Evolutionary conservation across 2,888 invertebrate genomes (phyloP).

Genomic region (Archips xylosteana): DNA sequence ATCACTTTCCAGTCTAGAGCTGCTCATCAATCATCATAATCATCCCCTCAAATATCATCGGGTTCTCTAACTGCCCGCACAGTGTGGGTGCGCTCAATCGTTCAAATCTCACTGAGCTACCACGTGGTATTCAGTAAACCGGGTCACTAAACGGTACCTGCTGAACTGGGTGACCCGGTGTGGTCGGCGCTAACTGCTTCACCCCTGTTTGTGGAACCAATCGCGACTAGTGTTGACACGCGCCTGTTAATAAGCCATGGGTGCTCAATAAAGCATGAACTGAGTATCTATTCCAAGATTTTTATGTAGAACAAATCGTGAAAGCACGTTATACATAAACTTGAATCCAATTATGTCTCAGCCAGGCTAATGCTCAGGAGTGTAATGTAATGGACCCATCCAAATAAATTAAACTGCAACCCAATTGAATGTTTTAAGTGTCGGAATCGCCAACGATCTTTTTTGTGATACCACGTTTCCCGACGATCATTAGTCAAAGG

Average conservation of each 20-base stretch:
- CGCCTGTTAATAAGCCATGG: conserved; percentile 54
- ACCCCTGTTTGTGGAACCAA: conserved; percentile 59
- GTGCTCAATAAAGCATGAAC: neutral
- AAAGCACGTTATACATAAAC: neutral
- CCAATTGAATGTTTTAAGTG: neutral
- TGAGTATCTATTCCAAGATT: neutral
- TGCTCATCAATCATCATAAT: neutral
- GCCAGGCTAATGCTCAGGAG: neutral
- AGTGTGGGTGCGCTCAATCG: neutral
- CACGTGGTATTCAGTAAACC: conserved; percentile 41
- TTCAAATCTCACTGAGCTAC: neutral
- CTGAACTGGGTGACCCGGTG: conserved; percentile 74
- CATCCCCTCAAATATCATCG: neutral
- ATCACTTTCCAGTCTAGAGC: too few species aligned
- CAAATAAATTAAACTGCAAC: neutral
- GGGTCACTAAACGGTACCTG: conserved; percentile 59
- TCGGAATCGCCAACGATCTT: neutral
- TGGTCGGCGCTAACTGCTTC: conserved; percentile 64
- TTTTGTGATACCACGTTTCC: neutral
- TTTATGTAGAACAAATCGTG: neutral
- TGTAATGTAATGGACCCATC: neutral
- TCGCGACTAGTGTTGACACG: conserved; percentile 51
- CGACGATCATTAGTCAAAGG: neutral
- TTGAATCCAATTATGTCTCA: too few species aligned
- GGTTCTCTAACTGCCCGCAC: neutral